Evolutionary conservation across 2,113 vertebrate species (phyloP).

Genomic region (Mastomys coucha): DNA sequence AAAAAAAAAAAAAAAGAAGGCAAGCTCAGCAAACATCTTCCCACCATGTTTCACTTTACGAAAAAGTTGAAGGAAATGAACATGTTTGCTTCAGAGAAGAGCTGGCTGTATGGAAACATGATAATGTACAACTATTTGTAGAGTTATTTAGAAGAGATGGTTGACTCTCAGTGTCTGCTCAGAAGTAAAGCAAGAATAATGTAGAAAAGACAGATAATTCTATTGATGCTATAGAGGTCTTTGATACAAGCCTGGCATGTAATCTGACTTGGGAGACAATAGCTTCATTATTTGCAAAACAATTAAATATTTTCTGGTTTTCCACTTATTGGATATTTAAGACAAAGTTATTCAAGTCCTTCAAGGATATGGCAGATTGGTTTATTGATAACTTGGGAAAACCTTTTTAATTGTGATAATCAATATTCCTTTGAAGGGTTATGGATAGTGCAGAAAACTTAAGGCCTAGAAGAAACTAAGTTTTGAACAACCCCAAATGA

Average conservation of each 20-base stretch:
- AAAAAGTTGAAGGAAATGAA: not conserved
- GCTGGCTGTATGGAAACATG: not conserved
- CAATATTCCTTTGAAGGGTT: not conserved
- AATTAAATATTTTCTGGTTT: not conserved
- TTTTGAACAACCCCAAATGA: not conserved
- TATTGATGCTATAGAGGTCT: not conserved
- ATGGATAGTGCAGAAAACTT: not conserved
- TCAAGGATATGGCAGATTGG: accelerated
- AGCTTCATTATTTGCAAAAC: not conserved
- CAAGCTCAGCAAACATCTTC: constrained; percentile 25
- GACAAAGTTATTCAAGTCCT: not conserved
- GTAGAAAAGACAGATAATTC: not conserved
- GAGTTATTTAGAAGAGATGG: not conserved
- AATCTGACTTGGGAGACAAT: not conserved
- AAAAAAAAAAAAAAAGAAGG: no score
- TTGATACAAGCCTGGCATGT: not conserved
- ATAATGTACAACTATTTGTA: not conserved
- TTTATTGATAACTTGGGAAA: not conserved
- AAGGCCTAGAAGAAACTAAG: not conserved
- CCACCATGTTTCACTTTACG: not conserved
- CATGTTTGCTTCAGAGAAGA: not conserved
- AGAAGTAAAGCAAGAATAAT: not conserved
- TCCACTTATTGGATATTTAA: not conserved
- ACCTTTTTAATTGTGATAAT: not conserved
- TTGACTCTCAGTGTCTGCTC: not conserved